phyloP scores from a whole-genome alignment of 2,113 vertebrate genomes.

The Micronycteris hirsuta region DNA sequence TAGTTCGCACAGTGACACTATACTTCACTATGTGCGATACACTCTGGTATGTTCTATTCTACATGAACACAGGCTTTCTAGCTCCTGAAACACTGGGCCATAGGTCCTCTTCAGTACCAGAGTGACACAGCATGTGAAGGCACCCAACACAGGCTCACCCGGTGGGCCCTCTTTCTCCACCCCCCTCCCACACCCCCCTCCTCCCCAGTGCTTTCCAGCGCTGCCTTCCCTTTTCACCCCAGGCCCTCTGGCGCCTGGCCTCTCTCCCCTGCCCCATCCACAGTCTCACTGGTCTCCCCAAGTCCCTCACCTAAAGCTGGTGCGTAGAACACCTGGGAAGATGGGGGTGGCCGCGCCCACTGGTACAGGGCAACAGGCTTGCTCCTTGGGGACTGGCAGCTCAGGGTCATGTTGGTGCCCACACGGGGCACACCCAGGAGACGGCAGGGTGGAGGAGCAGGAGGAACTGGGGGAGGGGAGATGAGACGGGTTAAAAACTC shows the following conservation, averaged over 20 bases:
- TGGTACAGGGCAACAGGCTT: slow-evolving; percentile 88
- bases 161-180: neutral
- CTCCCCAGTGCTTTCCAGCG: neutral
- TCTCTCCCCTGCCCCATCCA: neutral
- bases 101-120: neutral
- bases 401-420: slow-evolving; percentile 89
- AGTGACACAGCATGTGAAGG: neutral
- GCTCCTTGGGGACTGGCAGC: slow-evolving; percentile 87
- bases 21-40: neutral
- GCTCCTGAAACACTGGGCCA: neutral
- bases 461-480: neutral
- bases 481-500: neutral
- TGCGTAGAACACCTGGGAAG: slow-evolving; percentile 84
- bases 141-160: too few relatives aligned
- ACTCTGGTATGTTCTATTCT: neutral
- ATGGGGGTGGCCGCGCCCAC: slow-evolving; percentile 83
- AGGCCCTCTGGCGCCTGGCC: neutral
- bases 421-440: slow-evolving; percentile 83
- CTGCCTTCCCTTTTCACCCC: neutral
- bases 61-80: neutral
- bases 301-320: slow-evolving; percentile 82
- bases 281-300: neutral
- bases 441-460: slow-evolving; percentile 81
- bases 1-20: neutral
- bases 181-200: too few relatives aligned